Evolutionary conservation across 2,113 vertebrate genomes (phyloP), one percentile per base, ranked within the genome.

Genomic region (Benitochromis conjunctus): DNA sequence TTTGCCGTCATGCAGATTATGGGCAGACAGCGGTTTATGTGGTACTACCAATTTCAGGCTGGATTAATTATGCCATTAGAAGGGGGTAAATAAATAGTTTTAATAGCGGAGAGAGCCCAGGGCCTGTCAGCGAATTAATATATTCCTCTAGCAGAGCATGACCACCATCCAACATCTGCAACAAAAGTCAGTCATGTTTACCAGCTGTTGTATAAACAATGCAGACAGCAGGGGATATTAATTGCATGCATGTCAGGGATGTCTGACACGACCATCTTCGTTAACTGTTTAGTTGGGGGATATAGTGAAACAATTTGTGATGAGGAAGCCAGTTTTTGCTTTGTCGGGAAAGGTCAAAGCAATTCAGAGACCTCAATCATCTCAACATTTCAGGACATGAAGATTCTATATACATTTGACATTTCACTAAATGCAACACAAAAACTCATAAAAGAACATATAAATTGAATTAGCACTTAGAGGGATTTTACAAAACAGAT

Each of bases 51-150:
- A 93, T 91, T 94, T 93, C 92, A 93, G 90, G 80, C 85, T 91
- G 89, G 92, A 94, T 95, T 94, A 93, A 94, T 95, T 93, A 92
- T 91, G 87, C 83, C 91, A 93, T 94, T 94, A 92, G 79, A 81
- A 77, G 56, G 82, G 80, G 84, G 86, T 71, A 94, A 94, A 95
- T 94, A 95, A 95, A 94, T 92, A 87, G 85, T 90, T 95, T 91
- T 92, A 94, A 94, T 94, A 94, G 91, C 89, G 56, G 80, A 66
- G 87, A 91, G 71, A 81, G 89, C 83, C 88, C 83, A 76, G 84
- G 84, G 88, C 87, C 86, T 91, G 91, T 91, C 89, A 83, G 60
- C 1, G 26, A 89, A 93, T 89, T 82, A 92, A 95, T 94, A 90
- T 85, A 89, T 94, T 92, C 81, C 80, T 92, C 86, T 89, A 91